Evolutionary conservation across 2,113 vertebrate genomes (phyloP).

Genomic region (Elachura formosa): DNA sequence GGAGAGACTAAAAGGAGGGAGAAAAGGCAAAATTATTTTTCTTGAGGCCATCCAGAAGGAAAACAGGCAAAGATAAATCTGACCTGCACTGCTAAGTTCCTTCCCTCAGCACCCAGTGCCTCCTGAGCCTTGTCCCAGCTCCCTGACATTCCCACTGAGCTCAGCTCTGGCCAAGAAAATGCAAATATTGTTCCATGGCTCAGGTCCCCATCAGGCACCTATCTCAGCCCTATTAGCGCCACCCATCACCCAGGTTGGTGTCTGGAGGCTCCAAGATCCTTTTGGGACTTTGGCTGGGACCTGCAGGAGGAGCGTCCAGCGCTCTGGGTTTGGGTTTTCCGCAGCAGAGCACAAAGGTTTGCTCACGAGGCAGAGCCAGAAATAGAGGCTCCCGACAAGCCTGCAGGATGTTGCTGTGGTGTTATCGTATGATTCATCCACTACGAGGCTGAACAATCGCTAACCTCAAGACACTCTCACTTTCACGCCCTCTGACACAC

Average conservation of each 20-base stretch:
- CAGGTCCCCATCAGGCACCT: not conserved
- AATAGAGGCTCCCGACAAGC: slow-evolving; percentile 68
- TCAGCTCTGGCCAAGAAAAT: slow-evolving; percentile 7
- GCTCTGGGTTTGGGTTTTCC: not conserved
- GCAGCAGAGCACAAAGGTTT: slow-evolving; percentile 51
- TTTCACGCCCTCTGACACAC: slow-evolving; percentile 66
- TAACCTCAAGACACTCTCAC: slow-evolving; percentile 65
- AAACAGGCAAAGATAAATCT: not conserved
- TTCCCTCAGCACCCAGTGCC: not conserved
- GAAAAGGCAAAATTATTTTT: not conserved
- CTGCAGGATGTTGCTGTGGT: slow-evolving; percentile 72
- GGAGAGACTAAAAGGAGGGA: not conserved
- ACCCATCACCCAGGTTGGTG: not conserved
- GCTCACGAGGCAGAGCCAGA: slow-evolving; percentile 71
- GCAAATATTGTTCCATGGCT: slow-evolving; percentile 18
- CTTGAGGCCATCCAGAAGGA: not conserved
- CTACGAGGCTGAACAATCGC: slow-evolving; percentile 55
- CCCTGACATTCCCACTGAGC: not conserved
- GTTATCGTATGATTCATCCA: slow-evolving; percentile 73
- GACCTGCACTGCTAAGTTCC: not conserved
- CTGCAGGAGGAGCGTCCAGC: not conserved
- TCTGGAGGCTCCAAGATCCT: not conserved
- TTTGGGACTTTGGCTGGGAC: not conserved
- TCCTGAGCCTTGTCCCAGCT: not conserved
- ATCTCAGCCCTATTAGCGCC: not conserved